Percentiles rank a stretch among this genome's conserved stretches.
These are phyloP conservation scores for Knipowitschia caucasica DNA, from an alignment of 2,797 vertebrate genomes.

Conservation along the genomic window DNA sequence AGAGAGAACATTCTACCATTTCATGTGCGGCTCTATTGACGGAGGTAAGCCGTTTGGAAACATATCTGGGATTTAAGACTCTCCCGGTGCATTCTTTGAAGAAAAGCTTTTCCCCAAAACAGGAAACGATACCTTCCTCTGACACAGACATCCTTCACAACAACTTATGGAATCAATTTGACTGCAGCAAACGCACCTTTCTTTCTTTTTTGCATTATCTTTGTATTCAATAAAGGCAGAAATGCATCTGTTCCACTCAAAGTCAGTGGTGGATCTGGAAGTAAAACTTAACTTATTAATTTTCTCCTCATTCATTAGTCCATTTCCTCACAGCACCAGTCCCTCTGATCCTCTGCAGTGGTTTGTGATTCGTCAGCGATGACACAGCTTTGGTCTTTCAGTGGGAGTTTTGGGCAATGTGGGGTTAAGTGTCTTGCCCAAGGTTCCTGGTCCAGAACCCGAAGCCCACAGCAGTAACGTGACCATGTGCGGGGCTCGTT, in stretches of 20 bases:
- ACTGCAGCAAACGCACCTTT: conserved; percentile 10
- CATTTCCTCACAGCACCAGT: too few relatives aligned
- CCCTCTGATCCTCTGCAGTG: too few relatives aligned
- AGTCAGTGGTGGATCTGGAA: too few relatives aligned
- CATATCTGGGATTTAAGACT: conserved; percentile 24
- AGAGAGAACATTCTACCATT: conserved; percentile 26
- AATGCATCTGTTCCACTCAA: too few relatives aligned
- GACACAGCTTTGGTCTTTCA: too few relatives aligned
- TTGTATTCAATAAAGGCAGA: too few relatives aligned
- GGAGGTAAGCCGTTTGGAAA: conserved; percentile 25
- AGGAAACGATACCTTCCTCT: not conserved
- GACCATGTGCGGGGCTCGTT: conserved; percentile 61
- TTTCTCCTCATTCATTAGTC: too few relatives aligned
- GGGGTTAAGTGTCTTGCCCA: too few relatives aligned
- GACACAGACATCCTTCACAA: conserved; percentile 3
- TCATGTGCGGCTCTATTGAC: conserved; percentile 26
- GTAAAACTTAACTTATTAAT: too few relatives aligned
- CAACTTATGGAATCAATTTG: conserved; percentile 17
- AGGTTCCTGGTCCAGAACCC: conserved; percentile 67
- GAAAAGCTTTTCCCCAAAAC: conserved; percentile 10
- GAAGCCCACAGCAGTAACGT: conserved; percentile 51
- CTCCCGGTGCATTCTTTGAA: conserved; percentile 25
- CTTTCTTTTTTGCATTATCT: not conserved
- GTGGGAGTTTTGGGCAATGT: too few relatives aligned
- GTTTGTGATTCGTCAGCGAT: too few relatives aligned